These are phyloP conservation scores for Gymnosoma rotundatum DNA, from an alignment of 2,888 invertebrate species.

Conservation along the genomic window DNA sequence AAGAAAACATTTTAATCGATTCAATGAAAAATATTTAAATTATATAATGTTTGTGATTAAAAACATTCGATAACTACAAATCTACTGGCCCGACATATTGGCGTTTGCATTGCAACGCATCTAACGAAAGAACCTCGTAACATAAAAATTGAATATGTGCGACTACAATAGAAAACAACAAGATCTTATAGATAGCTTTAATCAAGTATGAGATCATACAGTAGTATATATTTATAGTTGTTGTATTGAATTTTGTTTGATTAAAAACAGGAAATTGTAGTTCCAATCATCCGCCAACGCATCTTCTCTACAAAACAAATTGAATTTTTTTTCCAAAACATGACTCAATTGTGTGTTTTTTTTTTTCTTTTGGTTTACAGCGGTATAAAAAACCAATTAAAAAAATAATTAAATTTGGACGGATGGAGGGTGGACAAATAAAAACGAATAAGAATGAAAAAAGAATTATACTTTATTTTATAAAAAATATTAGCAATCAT, in stretches of 20 bases:
- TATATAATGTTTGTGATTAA: background rate
- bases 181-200: conserved; percentile 37
- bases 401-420: conserved; percentile 3
- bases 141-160: conserved; percentile 6
- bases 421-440: background rate
- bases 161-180: conserved; percentile 9
- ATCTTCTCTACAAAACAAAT: conserved; percentile 42
- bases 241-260: conserved; percentile 38
- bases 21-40: background rate
- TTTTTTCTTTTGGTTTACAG: conserved; percentile 4
- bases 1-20: background rate
- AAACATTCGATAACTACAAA: background rate
- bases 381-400: background rate
- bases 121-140: background rate
- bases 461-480: background rate
- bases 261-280: conserved; percentile 11
- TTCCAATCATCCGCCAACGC: conserved; percentile 51
- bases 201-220: conserved; percentile 53
- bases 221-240: conserved; percentile 14
- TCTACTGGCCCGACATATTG: background rate
- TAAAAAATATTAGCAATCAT: background rate
- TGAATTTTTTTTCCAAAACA: conserved; percentile 18
- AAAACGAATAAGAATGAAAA: background rate
- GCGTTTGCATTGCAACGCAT: conserved; percentile 14
- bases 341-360: conserved; percentile 30